These are phyloP conservation scores for Aphidius colemani DNA, from an alignment of 2,888 invertebrate species.

Conservation along the genomic window DNA sequence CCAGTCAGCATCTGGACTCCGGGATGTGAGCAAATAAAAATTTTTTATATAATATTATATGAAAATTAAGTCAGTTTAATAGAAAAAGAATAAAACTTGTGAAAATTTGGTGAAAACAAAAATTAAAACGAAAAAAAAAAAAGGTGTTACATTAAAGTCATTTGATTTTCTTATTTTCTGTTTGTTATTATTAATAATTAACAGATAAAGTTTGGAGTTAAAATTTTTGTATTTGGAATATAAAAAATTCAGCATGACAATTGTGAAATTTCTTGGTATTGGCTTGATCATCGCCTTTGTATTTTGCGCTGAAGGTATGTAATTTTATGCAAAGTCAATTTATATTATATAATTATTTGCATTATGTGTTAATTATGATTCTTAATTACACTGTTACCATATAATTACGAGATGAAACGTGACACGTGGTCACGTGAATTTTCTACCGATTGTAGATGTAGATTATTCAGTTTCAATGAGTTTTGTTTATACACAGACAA, in stretches of 20 bases:
- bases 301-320: constrained; percentile 34
- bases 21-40: constrained; percentile 43
- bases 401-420: no score
- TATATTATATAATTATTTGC: not conserved
- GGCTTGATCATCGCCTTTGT: constrained; percentile 28
- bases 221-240: not conserved
- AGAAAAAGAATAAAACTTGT: not conserved
- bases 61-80: not conserved
- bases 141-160: not conserved
- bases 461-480: no score
- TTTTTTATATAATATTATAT: constrained; percentile 29
- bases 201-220: not conserved
- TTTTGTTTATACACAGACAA: no score
- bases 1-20: constrained; percentile 55
- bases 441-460: no score
- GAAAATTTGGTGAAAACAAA: no score
- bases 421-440: no score
- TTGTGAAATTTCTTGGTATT: constrained; percentile 24
- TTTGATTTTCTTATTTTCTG: not conserved
- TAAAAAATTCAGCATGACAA: constrained; percentile 29
- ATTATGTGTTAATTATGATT: no score
- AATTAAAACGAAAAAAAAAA: no score
- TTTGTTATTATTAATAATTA: constrained; percentile 3
- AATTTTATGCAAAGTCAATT: not conserved
- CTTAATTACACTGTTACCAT: no score